Percentiles rank a stretch among this genome's conserved stretches.
phyloP scores from a whole-genome alignment of 2,888 invertebrate genomes.

The Philereme transversata region DNA sequence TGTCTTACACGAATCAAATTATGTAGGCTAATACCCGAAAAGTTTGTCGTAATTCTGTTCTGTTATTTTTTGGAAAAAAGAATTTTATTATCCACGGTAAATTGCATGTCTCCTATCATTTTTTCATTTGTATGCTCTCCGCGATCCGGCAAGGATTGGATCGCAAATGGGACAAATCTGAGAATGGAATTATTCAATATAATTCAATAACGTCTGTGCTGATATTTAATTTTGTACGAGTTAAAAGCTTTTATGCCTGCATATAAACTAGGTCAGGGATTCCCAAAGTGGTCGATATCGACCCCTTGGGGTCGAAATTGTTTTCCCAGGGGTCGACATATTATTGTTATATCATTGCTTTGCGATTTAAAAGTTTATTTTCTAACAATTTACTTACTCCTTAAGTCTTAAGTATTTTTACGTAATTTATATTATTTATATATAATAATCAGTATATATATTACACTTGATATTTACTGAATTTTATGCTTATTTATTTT shows the following conservation, averaged over 20 bases:
- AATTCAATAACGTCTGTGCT: slow-evolving; percentile 8
- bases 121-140: slow-evolving; percentile 23
- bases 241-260: slow-evolving; percentile 18
- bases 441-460: too few relatives aligned
- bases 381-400: too few relatives aligned
- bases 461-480: too few relatives aligned
- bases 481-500: too few relatives aligned
- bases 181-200: slow-evolving; percentile 11
- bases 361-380: too few relatives aligned
- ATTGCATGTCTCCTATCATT: slow-evolving; percentile 21
- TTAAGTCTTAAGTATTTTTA: too few relatives aligned
- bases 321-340: too few relatives aligned
- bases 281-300: too few relatives aligned
- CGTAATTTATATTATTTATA: too few relatives aligned
- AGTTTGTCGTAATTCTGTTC: background rate
- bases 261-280: background rate
- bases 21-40: slow-evolving; percentile 1
- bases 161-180: slow-evolving; percentile 12
- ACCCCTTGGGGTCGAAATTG: too few relatives aligned
- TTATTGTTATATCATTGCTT: too few relatives aligned
- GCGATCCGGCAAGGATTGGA: slow-evolving; percentile 2
- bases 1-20: slow-evolving; percentile 5
- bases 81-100: slow-evolving; percentile 18
- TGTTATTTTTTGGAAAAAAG: slow-evolving; percentile 19
- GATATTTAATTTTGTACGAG: too few relatives aligned